Evolutionary conservation across 2,113 vertebrate species (phyloP).

Genomic region (Gila orcuttii): DNA sequence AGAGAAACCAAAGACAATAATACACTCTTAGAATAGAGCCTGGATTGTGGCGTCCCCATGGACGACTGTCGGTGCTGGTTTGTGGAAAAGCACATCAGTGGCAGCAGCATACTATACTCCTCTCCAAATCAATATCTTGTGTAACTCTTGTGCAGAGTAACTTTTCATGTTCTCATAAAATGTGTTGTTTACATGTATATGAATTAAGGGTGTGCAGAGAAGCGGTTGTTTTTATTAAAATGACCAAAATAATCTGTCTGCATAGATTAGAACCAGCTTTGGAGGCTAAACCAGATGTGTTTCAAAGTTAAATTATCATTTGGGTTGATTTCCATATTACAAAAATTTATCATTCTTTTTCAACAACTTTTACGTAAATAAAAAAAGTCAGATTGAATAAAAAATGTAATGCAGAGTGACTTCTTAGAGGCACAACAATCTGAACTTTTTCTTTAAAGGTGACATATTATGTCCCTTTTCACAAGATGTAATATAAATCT

Average conservation of each 20-base stretch:
- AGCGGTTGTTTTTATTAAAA: no score
- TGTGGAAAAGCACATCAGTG: constrained; percentile 38
- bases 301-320: no score
- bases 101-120: constrained; percentile 40
- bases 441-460: background rate
- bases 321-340: no score
- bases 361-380: no score
- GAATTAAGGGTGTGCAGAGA: background rate
- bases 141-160: background rate
- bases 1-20: constrained; percentile 61
- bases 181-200: background rate
- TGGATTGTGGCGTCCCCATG: constrained; percentile 45
- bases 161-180: constrained; percentile 1
- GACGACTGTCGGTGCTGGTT: constrained; percentile 44
- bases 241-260: no score
- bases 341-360: no score
- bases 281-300: no score
- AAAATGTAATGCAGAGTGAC: background rate
- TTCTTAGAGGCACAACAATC: background rate
- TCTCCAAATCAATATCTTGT: constrained; percentile 48
- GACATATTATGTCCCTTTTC: no score
- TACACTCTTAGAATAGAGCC: constrained; percentile 60
- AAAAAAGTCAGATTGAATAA: no score
- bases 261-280: no score
- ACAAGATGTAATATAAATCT: no score